A percentile compares a stretch with the other conserved stretches of the same genome.
Evolutionary conservation across 1,140 invertebrate species (phyloP).

Genomic region (Eriocheir sinensis): DNA sequence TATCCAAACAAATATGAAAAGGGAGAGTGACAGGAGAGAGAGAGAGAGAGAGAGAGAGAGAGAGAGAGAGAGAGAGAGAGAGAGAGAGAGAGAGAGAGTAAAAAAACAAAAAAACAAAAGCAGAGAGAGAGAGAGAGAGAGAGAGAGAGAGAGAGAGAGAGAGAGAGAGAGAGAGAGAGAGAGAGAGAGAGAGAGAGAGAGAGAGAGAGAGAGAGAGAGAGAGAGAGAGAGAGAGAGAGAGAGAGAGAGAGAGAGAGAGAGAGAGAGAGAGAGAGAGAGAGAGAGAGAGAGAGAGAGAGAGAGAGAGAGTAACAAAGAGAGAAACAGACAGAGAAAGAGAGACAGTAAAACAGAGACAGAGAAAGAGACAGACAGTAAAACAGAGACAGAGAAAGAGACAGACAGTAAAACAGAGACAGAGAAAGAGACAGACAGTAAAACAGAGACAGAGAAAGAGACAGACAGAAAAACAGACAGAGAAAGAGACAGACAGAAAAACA

Average conservation of each 20-base stretch:
- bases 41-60: constrained; percentile 34
- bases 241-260: not conserved
- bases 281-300: not conserved
- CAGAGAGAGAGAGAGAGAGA: not conserved
- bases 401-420: not conserved
- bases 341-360: not conserved
- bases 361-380: not conserved
- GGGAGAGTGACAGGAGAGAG: too few species aligned
- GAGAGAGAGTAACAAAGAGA: not conserved
- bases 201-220: constrained; percentile 17
- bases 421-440: not conserved
- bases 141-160: not conserved
- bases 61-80: constrained; percentile 45
- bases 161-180: constrained; percentile 17
- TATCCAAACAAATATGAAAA: not conserved
- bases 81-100: constrained; percentile 38
- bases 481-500: not conserved
- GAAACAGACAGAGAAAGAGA: not conserved
- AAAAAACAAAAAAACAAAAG: not conserved
- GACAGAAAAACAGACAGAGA: not conserved
- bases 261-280: not conserved
- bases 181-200: constrained; percentile 39
- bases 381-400: constrained; percentile 14
- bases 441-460: not conserved
- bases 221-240: constrained; percentile 35